Percentiles rank a stretch among this genome's conserved stretches.
phyloP scores from a whole-genome alignment of 2,888 invertebrate genomes.

The Drosophila nigricruria region DNA sequence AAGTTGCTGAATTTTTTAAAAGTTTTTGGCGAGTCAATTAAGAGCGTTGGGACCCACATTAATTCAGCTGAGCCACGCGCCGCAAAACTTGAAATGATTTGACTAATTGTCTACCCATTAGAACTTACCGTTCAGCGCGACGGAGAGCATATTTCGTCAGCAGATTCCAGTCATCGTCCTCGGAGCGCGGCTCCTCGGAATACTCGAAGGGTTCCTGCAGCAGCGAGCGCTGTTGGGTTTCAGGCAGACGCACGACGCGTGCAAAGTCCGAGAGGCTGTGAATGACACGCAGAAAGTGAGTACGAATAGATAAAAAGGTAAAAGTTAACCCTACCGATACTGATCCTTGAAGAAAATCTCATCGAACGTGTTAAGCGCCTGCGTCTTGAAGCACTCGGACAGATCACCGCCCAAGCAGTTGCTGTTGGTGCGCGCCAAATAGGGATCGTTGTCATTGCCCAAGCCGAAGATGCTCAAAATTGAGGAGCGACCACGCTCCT shows the following conservation, averaged over 20 bases:
- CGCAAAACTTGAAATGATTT: conserved; percentile 40
- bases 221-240: conserved; percentile 89
- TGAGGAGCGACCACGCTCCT: conserved; percentile 87
- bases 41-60: conserved; percentile 51
- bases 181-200: conserved; percentile 89
- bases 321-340: conserved; percentile 83
- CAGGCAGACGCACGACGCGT: conserved; percentile 89
- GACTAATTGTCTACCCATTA: conserved; percentile 51
- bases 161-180: conserved; percentile 93
- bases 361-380: conserved; percentile 90
- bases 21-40: conserved; percentile 27
- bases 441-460: conserved; percentile 92
- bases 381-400: conserved; percentile 94
- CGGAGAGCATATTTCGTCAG: conserved; percentile 91
- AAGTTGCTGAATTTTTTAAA: conserved; percentile 26
- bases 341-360: conserved; percentile 91
- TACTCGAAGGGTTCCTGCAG: conserved; percentile 91
- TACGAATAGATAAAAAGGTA: background rate
- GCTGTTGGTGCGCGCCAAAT: conserved; percentile 90
- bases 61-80: conserved; percentile 45
- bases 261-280: conserved; percentile 89
- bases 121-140: conserved; percentile 89
- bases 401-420: conserved; percentile 92
- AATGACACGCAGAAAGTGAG: rapidly evolving
- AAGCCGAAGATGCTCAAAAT: conserved; percentile 93